Base-by-base conservation (phyloP, 23 tunicate genomes). In the Halocynthia roretzi region DNA sequence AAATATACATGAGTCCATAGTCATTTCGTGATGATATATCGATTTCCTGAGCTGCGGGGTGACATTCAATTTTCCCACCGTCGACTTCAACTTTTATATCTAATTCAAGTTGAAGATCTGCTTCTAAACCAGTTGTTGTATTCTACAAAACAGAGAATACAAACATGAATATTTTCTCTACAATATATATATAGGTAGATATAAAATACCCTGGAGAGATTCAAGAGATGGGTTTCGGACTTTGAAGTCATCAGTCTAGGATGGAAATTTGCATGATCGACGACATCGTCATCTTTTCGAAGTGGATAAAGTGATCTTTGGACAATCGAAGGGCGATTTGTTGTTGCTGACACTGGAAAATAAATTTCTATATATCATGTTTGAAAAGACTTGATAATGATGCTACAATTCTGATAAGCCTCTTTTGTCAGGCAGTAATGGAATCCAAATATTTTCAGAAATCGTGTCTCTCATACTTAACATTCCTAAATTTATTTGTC, bases 41-140 rank as follows among this genome's bases (percentile, higher is more conserved):
- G 67, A 74, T 74, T 74, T 74, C 78, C 21, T 74, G 76, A 8
- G 54, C 57, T 21, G 52, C 52, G 9, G 88, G 98, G 61, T 86
- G 87, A 83, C 98, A 92, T 6, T 82, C 87, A 12, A 92, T 92
- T 66, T 86, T 82, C 6, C 98, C 98, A 14, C 88, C 98, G 22
- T 92, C 91, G 15, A 92, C 89, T 52, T 77, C 98, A 40, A 85
- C 98, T 51, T 81, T 74, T 5, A 92, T 72, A 72, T 92, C 88
- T 7, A 92, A 66, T 66, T 82, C 77, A 15, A 83, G 51, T 68
- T 92, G 93, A 10, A 92, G 51, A 21, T 84, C 96, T 22, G 96
- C 83, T 48, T 86, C 91, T 17, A 67, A 58, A 31, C n/a, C 60
- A 50, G 64, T 65, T 65, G 70, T 65, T 15, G 44, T 31, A 31